phyloP scores from a whole-genome alignment of 2,797 vertebrate genomes.

The Pterois miles region DNA sequence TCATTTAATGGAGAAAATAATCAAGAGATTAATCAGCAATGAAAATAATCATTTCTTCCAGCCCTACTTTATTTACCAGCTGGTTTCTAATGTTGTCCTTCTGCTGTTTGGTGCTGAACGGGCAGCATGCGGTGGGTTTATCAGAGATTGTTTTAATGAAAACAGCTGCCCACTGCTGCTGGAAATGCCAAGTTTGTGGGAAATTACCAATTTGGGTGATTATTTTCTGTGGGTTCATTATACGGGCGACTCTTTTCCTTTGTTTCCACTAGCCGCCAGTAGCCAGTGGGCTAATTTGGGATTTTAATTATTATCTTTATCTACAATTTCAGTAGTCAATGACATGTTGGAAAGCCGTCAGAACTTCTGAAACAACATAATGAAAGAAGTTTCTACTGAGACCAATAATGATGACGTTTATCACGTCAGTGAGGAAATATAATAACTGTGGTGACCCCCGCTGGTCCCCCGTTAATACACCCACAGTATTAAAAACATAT shows the following conservation, averaged over 20 bases:
- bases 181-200: background rate
- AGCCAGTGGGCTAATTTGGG: background rate
- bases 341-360: background rate
- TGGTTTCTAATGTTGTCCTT: background rate
- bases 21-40: no score
- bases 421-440: no score
- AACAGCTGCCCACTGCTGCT: background rate
- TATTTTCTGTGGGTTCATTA: background rate
- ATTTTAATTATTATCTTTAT: background rate
- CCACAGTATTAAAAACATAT: constrained; percentile 10
- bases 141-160: background rate
- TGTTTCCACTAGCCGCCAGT: background rate
- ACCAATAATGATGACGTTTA: background rate
- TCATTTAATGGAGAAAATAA: no score
- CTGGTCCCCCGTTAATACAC: background rate
- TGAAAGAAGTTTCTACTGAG: background rate
- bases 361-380: background rate
- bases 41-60: no score
- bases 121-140: background rate
- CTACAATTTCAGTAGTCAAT: background rate
- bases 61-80: background rate
- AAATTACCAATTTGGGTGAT: background rate
- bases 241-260: background rate
- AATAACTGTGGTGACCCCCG: background rate
- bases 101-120: background rate